Base-by-base conservation (phyloP, 2,797 vertebrate genomes). In the Neopelma chrysocephalum region DNA sequence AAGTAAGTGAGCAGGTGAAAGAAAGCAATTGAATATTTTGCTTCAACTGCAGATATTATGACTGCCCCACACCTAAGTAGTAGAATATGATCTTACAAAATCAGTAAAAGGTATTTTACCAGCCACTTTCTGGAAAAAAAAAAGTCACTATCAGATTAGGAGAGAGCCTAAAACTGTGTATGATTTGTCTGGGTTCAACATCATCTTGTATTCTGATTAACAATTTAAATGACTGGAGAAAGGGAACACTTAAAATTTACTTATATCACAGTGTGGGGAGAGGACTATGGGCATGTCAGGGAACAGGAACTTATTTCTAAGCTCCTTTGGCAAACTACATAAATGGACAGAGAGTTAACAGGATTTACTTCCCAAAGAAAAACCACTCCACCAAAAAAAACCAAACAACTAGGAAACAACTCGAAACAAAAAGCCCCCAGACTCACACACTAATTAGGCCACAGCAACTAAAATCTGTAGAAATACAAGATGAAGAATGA, bases 81-180 rank as follows among this genome's bases (percentile, higher is more conserved):
- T 10, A 50, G 40, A 78, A 19, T 0, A 32, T 0, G 0, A 27
- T 3, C 10, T 54, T 65, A 61, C 3, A 4, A 31, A 66, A 75
- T 16, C 5, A 82, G 2, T 23, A 8, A 45, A 75, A 76, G 5
- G 2, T n/a, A 6, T 7, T 82, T 61, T 64, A 70, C 34, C n/a
- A 73, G 32, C 3, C 31, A 43, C 12, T 9, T 36, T 4, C 20
- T 57, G 26, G 2, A 7, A 45, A 47, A 29, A 48, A 34, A 36
- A 12, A 11, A 31, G 7, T 1, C 6, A 48, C 15, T 25, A 51
- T 10, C 65, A 43, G 6, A 47, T 34, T 34, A 64, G 21, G 4
- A 58, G 1, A 65, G 13, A n/a, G 18, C 9, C n/a, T 51, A 36
- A 65, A 79, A 19, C 3, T 6, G 2, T 16, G n/a, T 3, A 40